Conservation (phyloP, 2,113 vertebrate species). For the Cyprinodon tularosa region DNA sequence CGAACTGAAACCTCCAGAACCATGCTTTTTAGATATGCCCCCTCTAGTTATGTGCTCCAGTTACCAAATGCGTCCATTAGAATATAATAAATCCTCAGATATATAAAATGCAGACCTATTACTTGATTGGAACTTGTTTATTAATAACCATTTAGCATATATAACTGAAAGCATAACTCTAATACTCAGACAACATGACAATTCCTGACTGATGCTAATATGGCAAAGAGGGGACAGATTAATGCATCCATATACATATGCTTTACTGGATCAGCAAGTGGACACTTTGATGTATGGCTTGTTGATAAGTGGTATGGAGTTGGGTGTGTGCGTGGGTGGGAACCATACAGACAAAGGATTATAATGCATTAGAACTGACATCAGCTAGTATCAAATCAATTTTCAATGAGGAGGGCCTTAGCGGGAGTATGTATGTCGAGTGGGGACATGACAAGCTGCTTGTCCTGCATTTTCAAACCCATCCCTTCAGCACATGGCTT, state of each 20-base stretch:
- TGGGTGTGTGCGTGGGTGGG: not conserved
- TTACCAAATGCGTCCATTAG: conserved; percentile 48
- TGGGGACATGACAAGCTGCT: not conserved
- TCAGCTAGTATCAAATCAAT: not conserved
- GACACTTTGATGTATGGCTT: conserved; percentile 24
- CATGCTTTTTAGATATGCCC: conserved; percentile 37
- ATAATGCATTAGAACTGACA: not conserved
- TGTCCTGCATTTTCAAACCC: not conserved
- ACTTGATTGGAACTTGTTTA: conserved; percentile 77
- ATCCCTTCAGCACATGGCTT: not conserved
- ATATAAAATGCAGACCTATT: conserved; percentile 70
- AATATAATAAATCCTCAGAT: conserved; percentile 59
- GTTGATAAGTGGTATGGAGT: conserved; percentile 22
- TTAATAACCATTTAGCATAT: conserved; percentile 71
- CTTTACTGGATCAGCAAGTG: conserved; percentile 12
- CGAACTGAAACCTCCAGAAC: not conserved
- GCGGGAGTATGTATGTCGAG: not conserved
- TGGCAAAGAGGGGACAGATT: conserved; percentile 45
- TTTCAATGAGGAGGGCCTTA: not conserved
- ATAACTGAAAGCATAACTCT: conserved; percentile 60
- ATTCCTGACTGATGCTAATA: conserved; percentile 55
- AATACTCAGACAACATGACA: conserved; percentile 74
- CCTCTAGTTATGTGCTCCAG: not conserved
- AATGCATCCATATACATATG: conserved; percentile 26
- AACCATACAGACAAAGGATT: not conserved